Base-by-base conservation (phyloP, 2,797 vertebrate genomes). In the Sebastes itinus region DNA sequence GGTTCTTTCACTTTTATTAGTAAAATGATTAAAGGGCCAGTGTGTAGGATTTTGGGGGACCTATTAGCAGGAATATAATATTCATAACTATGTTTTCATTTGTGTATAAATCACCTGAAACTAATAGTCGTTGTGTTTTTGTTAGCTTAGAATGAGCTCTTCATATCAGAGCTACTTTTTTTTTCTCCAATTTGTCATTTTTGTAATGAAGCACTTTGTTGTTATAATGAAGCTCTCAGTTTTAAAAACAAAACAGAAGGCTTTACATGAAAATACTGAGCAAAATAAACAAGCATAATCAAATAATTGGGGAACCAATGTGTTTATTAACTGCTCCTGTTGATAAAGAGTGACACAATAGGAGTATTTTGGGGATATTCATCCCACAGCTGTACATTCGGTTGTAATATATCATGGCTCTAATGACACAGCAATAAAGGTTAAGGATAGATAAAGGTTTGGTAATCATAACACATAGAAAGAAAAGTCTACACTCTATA, bases 291-390 rank as follows among this genome's bases (percentile, higher is more conserved):
- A 73, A 33, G 25, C n/a, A 30, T 4, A 54, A 32, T 12, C 4
- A 2, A 71, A 52, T 46, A 72, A 70, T 32, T 35, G 8, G 68
- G 72, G 55, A 74, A 82, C 46, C 16, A 32, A 25, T 52, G 7
- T 80, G 27, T 91, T 89, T 88, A 92, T 92, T 91, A 56, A 42
- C 22, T 68, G 16, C 9, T 79, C 35, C 35, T 74, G 25, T 70
- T 20, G n/a, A 49, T 35, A 67, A 54, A 78, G n/a, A 78, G 6
- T 73, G 27, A 83, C 27, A 77, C 30, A 72, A 14, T 49, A 22
- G 2, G 7, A 66, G 8, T 70, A 13, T 80, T 86, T 80, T 30
- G 5, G 49, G 30, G 12, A 61, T 54, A 59, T 70, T 80, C 23
- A 64, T 58, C 52, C 65, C 58, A 64, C 2, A 65, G 23, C 23